A percentile compares a stretch with the other conserved stretches of the same genome.
Conservation (phyloP, 2,113 vertebrate species). For the Aleadryas rufinucha region DNA sequence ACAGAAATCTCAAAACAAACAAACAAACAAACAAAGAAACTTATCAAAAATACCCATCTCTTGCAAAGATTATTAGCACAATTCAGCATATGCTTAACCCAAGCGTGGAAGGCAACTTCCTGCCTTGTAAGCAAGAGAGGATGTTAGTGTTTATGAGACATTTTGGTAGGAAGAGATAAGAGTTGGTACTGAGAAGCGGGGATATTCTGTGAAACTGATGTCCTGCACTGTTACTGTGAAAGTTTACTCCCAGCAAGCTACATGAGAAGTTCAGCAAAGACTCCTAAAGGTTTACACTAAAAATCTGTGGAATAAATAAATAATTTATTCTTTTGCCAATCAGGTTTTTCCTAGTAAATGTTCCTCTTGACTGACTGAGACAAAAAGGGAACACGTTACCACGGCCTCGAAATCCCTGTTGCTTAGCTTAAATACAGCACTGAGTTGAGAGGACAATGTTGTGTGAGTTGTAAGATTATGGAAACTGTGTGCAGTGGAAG, state of each 20-base stretch:
- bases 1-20: background rate
- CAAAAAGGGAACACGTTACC: background rate
- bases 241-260: background rate
- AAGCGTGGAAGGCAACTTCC: background rate
- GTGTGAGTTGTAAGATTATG: background rate
- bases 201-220: background rate
- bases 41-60: background rate
- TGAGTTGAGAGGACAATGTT: background rate
- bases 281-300: background rate
- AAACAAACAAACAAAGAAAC: background rate
- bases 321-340: background rate
- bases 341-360: background rate
- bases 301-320: background rate
- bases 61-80: background rate
- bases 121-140: fast-evolving
- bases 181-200: background rate
- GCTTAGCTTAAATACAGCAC: background rate
- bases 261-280: background rate
- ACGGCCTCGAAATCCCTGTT: background rate
- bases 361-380: background rate
- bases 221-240: background rate
- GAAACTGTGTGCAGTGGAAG: background rate
- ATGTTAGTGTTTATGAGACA: background rate
- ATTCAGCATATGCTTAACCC: background rate
- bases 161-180: background rate